A percentile compares a stretch with the other conserved stretches of the same genome.
phyloP scores from a whole-genome alignment of 2,888 invertebrate genomes.

The Galerucella nymphaeae region DNA sequence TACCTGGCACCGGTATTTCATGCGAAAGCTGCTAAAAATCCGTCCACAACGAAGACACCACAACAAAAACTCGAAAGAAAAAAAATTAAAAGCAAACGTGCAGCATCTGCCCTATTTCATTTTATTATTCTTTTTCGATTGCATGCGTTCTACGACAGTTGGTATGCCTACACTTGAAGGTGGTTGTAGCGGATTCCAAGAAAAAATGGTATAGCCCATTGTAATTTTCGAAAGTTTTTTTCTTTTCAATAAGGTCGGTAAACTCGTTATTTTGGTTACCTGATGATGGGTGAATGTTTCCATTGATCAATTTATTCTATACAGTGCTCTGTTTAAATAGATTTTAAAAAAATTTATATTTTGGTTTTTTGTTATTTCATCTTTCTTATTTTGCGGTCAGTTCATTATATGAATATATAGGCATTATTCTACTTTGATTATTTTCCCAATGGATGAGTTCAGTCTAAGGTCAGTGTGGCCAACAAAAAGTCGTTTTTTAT shows the following conservation, averaged over 20 bases:
- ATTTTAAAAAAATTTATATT: neutral
- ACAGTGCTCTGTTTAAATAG: neutral
- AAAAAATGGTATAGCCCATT: conserved; percentile 30
- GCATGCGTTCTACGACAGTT: conserved; percentile 44
- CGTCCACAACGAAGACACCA: neutral
- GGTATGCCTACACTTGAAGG: conserved; percentile 35
- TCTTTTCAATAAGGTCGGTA: conserved; percentile 32
- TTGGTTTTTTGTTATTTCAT: too few relatives aligned
- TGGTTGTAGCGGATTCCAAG: conserved; percentile 32
- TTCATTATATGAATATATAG: too few relatives aligned
- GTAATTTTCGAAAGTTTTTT: conserved; percentile 40
- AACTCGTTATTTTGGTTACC: conserved; percentile 34
- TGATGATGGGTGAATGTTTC: neutral
- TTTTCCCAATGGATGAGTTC: too few relatives aligned
- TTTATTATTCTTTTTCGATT: conserved; percentile 35
- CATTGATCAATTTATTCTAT: neutral
- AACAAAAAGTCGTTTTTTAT: too few relatives aligned
- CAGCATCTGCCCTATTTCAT: conserved; percentile 34
- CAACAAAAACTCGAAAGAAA: conserved; percentile 11
- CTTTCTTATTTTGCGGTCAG: too few relatives aligned
- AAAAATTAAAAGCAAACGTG: conserved; percentile 22
- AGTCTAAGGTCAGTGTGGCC: too few relatives aligned
- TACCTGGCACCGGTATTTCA: conserved; percentile 13
- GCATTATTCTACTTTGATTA: too few relatives aligned
- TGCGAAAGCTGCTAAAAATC: conserved; percentile 17